Conservation (phyloP, 2,113 vertebrate genomes). For the Laterallus jamaicensis region DNA sequence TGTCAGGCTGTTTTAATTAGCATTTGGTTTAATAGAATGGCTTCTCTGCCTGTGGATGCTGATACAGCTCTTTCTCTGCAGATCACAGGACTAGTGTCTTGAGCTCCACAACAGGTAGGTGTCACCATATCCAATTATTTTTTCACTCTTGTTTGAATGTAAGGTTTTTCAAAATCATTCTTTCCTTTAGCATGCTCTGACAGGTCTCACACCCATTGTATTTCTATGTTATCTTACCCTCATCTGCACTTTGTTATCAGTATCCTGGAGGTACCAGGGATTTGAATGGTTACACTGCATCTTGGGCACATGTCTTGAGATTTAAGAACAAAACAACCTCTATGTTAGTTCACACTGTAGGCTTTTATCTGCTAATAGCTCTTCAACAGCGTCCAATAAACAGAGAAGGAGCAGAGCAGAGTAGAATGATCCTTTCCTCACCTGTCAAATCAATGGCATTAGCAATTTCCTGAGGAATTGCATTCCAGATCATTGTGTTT, state of each 20-base stretch:
- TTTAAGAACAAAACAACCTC: background rate
- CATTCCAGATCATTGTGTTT: background rate
- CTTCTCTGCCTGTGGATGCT: background rate
- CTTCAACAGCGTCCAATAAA: background rate
- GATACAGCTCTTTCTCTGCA: background rate
- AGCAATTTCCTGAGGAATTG: background rate
- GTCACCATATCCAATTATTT: background rate
- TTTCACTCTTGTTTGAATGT: background rate
- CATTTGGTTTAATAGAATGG: background rate
- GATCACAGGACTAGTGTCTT: background rate
- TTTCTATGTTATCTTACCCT: background rate
- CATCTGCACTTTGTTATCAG: background rate
- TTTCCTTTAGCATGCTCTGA: background rate
- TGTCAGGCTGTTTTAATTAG: background rate
- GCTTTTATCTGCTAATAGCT: background rate
- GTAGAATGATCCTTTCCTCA: background rate
- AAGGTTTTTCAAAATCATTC: background rate
- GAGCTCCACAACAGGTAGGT: background rate
- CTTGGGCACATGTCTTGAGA: background rate
- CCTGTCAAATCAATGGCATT: background rate
- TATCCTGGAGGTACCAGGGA: background rate
- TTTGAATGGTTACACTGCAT: background rate
- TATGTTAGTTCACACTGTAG: background rate
- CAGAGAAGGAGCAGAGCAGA: background rate
- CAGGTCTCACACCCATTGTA: background rate